Conservation (phyloP, 2,888 invertebrate species). For the Eupithecia vulgata region DNA sequence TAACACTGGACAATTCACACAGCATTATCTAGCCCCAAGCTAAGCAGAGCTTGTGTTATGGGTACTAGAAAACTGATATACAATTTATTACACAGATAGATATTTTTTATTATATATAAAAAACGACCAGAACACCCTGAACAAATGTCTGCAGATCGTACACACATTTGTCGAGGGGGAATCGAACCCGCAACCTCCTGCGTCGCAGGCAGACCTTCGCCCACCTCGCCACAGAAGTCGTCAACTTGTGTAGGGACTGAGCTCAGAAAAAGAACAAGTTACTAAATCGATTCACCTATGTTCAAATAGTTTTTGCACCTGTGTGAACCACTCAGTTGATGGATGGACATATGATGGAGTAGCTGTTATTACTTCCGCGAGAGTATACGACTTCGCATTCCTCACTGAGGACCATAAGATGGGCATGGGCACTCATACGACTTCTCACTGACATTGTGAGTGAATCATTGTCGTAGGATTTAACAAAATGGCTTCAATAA, state of each 20-base stretch:
- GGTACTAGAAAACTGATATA: too few species aligned
- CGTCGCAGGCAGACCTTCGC: too few species aligned
- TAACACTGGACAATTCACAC: too few species aligned
- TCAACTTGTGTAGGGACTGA: neutral
- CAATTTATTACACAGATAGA: too few species aligned
- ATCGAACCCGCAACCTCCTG: too few species aligned
- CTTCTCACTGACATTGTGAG: slow-evolving; percentile 15
- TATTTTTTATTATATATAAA: too few species aligned
- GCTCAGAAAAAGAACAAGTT: neutral
- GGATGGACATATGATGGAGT: slow-evolving; percentile 25
- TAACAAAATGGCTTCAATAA: neutral
- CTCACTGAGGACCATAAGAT: slow-evolving; percentile 10
- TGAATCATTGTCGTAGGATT: slow-evolving; percentile 5
- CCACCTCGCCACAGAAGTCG: too few species aligned
- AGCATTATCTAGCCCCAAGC: too few species aligned
- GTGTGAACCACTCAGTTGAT: slow-evolving; percentile 26
- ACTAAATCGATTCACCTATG: slow-evolving; percentile 18
- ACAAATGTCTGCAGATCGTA: too few species aligned
- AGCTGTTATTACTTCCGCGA: slow-evolving; percentile 33
- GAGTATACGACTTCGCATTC: slow-evolving; percentile 28
- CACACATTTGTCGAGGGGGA: too few species aligned
- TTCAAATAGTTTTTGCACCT: slow-evolving; percentile 24
- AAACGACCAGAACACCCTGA: too few species aligned
- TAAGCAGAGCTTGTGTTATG: too few species aligned
- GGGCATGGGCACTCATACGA: slow-evolving; percentile 14